phyloP scores from a whole-genome alignment of 1,140 invertebrate species.

The Papilio dardanus region DNA sequence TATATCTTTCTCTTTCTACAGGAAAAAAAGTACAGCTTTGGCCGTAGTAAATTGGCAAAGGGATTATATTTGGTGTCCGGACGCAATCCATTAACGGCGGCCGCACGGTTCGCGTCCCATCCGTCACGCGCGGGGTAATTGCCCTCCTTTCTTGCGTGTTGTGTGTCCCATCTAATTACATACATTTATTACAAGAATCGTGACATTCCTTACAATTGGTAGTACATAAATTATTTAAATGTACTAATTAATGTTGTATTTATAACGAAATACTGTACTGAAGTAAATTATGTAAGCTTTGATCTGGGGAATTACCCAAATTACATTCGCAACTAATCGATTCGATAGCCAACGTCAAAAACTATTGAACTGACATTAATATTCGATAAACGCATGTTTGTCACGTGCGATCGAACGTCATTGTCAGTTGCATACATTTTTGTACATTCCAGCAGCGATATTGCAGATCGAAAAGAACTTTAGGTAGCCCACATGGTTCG shows the following conservation, averaged over 20 bases:
- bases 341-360: too few relatives aligned
- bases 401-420: too few relatives aligned
- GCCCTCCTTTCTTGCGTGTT: constrained; percentile 9
- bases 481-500: too few relatives aligned
- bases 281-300: too few relatives aligned
- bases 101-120: constrained; percentile 3
- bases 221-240: background rate
- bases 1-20: too few relatives aligned
- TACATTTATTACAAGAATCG: background rate
- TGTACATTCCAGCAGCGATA: too few relatives aligned
- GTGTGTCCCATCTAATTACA: constrained; percentile 8
- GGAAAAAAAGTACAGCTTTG: background rate
- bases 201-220: background rate
- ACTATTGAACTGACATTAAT: too few relatives aligned
- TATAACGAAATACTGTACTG: too few relatives aligned
- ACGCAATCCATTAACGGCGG: background rate
- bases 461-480: background rate
- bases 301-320: too few relatives aligned
- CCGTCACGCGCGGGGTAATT: constrained; percentile 10
- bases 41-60: background rate
- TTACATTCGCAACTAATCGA: too few relatives aligned
- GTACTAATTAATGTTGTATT: background rate
- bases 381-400: too few relatives aligned
- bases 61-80: constrained; percentile 4
- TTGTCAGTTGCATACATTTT: too few relatives aligned